phyloP scores from a whole-genome alignment of 2,888 invertebrate species.

The Melolontha melolontha region DNA sequence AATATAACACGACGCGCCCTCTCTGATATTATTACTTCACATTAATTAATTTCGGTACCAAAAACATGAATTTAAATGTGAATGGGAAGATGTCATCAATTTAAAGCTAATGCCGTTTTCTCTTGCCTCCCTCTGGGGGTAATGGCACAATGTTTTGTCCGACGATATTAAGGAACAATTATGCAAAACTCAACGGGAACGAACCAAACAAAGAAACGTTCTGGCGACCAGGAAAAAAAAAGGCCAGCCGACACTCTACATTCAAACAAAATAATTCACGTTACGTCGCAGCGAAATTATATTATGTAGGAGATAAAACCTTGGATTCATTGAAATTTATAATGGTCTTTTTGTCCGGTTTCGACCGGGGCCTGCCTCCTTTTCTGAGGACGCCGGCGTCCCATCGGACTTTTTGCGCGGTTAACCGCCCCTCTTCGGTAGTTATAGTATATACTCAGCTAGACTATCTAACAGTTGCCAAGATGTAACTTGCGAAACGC shows the following conservation, averaged over 20 bases:
- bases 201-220: constrained; percentile 10
- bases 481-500: not conserved
- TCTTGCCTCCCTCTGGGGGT: not conserved
- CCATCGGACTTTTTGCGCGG: constrained; percentile 20
- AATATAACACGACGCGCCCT: too few relatives aligned
- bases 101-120: constrained; percentile 21
- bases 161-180: constrained; percentile 29
- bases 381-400: constrained; percentile 16
- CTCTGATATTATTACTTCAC: constrained; percentile 1
- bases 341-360: constrained; percentile 37
- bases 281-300: constrained; percentile 33
- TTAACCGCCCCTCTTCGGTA: not conserved
- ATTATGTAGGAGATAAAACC: constrained; percentile 29
- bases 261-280: constrained; percentile 36
- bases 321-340: constrained; percentile 40
- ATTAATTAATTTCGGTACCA: constrained; percentile 30
- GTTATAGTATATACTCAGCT: constrained; percentile 7
- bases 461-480: not conserved
- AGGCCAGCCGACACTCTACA: constrained; percentile 8
- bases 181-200: constrained; percentile 20
- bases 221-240: constrained; percentile 11
- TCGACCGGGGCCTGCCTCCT: constrained; percentile 11
- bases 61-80: constrained; percentile 26
- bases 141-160: constrained; percentile 28
- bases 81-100: constrained; percentile 31